Evolutionary conservation across 2,888 invertebrate genomes (phyloP), one percentile per base, ranked within the genome.

Genomic region (Spicauda simplicius): DNA sequence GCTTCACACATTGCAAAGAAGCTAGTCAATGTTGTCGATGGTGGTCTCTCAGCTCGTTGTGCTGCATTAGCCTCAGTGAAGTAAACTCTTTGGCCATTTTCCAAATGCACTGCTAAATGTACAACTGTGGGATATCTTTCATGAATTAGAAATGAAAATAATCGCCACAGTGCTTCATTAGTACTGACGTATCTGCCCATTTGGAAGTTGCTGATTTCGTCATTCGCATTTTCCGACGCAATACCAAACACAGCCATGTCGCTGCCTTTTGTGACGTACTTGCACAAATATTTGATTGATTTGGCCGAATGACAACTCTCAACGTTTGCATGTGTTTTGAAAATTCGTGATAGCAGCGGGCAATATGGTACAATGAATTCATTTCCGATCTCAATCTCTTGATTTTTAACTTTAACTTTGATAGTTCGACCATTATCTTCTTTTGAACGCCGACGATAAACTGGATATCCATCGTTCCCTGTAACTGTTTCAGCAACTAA

Each of bases 251-350:
- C 76, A 66, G 83, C 80, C n/a, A n/a, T n/a, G n/a, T n/a, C 83
- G 70, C 80, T 81, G 33, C 84, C 84, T 81, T 88, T 88, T 61
- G 77, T 84, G 25, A 89, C 80, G 75, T 89, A 90, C 73, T 87
- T 76, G 71, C 72, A 73, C 37, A 71, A 59, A 67, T 73, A 76
- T 71, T 75, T 74, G 37, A 71, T 64, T 41, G 74, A 73, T 71
- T 74, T 73, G 53, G 55, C 73, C 60, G 72, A 73, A 72, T 74
- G 70, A 64, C 73, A 76, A 69, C 55, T 64, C 63, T 74, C 74
- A 69, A 76, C 71, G 68, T 75, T 74, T 10, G 52, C 54, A 62
- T 76, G 73, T 69, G 72, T 68, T 68, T 73, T 37, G 69, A 72
- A 76, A 67, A 60, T 72, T 70, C 60, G n/a, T n/a, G n/a, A n/a